Conservation (phyloP, 2,113 vertebrate genomes). For the Oreochromis spilurus region DNA sequence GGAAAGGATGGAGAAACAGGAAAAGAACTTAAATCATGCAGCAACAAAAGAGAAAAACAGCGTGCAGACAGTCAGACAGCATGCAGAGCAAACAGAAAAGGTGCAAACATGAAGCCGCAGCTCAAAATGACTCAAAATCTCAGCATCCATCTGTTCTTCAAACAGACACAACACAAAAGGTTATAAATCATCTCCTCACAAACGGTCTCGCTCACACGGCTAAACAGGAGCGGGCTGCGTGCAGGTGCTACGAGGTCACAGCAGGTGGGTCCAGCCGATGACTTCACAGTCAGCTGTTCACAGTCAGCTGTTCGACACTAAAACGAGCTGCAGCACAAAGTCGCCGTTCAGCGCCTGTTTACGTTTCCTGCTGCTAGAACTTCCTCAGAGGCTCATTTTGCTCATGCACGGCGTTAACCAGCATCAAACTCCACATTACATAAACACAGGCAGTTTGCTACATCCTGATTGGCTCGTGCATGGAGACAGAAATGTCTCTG, state of each 20-base stretch:
- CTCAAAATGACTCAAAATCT: neutral
- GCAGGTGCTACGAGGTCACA: neutral
- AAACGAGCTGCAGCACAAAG: neutral
- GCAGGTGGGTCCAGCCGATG: neutral
- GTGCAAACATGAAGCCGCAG: neutral
- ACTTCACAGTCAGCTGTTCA: neutral
- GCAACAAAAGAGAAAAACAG: neutral
- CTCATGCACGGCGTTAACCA: neutral
- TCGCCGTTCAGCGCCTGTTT: accelerated
- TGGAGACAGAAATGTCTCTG: neutral
- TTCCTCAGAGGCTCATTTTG: neutral
- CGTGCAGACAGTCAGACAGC: constrained; percentile 5
- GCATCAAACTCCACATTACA: neutral
- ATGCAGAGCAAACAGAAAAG: neutral
- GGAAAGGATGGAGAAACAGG: neutral
- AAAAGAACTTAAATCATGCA: constrained; percentile 17
- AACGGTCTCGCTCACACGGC: neutral
- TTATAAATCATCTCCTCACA: neutral
- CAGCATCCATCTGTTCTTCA: neutral
- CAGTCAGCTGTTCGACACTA: neutral
- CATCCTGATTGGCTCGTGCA: neutral
- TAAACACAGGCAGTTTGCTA: neutral
- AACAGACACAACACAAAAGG: neutral
- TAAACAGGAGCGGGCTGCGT: neutral
- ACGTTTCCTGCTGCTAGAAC: neutral